Base-by-base conservation (phyloP, 2,113 vertebrate species). In the Cyprinodon tularosa region DNA sequence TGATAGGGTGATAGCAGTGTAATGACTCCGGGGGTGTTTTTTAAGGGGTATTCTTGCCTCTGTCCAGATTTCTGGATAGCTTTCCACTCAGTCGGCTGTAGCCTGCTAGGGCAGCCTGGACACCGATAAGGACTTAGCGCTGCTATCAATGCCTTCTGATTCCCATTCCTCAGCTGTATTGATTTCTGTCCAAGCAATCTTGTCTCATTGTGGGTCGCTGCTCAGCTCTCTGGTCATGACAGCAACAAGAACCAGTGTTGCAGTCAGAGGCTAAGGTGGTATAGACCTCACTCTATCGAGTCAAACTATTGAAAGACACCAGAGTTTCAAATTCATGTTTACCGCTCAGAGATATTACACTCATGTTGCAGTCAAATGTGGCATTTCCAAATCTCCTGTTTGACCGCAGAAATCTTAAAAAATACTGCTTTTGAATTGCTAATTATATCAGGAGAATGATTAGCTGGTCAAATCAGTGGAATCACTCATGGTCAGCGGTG, bases 141-240 rank as follows among this genome's bases (percentile, higher is more conserved):
- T 89, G 94, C 87, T 95, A 94, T 95, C 93, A 95, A 93, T 91
- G 89, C 91, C 85, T 90, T 88, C 89, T 93, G 92, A 93, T 92
- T 93, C 91, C 91, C 90, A 88, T 93, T 94, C 93, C 92, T 84
- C 88, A 86, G 82, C 78, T 79, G 75, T 96, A 97, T 96, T 96
- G 96, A 97, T 97, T 96, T 97, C 93, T 94, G 93, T 94, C 94
- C 91, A 89, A 91, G 93, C 88, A 92, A 93, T 91, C 93, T 91
- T 86, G 85, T 90, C 94, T 94, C 92, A 93, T 92, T 91, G 92
- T 90, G 90, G 92, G 93, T 95, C 93, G 92, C 82, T 72, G 91
- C 95, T 95, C 48, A 57, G 84, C 95, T 94, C 93, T 89, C 89
- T 87, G 89, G 91, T 94, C 94, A 88, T 93, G 82, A 88, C 75